Evolutionary conservation across 2,797 vertebrate genomes (phyloP), one percentile per base, ranked within the genome.

Genomic region (Lacerta viridis): DNA sequence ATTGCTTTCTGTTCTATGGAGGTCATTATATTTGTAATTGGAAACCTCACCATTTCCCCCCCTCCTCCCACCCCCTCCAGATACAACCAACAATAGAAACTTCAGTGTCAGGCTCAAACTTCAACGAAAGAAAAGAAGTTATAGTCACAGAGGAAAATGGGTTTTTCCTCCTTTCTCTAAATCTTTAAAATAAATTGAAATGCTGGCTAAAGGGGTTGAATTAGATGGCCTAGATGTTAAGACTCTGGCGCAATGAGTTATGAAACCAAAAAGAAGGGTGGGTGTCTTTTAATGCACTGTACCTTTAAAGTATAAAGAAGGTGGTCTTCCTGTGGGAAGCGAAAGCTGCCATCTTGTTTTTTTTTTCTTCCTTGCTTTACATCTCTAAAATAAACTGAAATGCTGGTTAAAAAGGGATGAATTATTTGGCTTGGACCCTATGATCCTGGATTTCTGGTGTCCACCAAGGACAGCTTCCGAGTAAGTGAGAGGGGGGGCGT

Each of bases 1-100:
- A 93, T 20, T 95, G 83, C 86, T 91, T 92, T 95, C 91, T 89
- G 61, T 91, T 94, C 89, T 87, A 9, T 0, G 0, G 91, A 95
- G 87, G 94, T 91, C 95, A 93, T 93, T 95, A 92, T 88, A 92
- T 93, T 93, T 93, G 89, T 95, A 95, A 96, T 93, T 95, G 96
- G 89, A 95, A 95, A 94, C 78, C 80, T 94, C 86, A 39, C 36
- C 89, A 81, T 94, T 94, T 93, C 92, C 92, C 87, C 91, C 91
- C 43, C 18, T 92, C 46, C 85, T 86, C 78, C 77, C 79, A 46
- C 43, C n/a, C 23, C 77, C 83, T 39, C 0, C 20, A 88, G 83
- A 75, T 89, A 84, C 33, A 94, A 55, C 77, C 91, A 93, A 93
- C 92, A 93, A 92, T 76, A 95, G 92, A 94, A 94, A 80, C 89